phyloP scores from a whole-genome alignment of 2,797 vertebrate species.

The Pseudotriccus pelzelni region DNA sequence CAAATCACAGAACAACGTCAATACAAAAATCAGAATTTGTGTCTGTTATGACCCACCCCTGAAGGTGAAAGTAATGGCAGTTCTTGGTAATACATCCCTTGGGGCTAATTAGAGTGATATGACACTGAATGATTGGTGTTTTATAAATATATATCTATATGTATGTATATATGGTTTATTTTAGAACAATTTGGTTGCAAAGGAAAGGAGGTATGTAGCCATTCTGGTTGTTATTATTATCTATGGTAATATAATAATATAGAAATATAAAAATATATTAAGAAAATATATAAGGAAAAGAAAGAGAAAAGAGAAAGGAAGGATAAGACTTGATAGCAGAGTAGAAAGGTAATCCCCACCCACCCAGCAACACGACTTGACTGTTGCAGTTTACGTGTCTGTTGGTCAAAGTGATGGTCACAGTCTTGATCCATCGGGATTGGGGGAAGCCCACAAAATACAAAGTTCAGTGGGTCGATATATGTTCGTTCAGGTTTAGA shows the following conservation, averaged over 20 bases:
- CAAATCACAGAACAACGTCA: background rate
- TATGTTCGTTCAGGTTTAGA: background rate
- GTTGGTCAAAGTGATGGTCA: background rate
- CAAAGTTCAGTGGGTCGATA: background rate
- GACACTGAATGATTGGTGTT: too few relatives aligned
- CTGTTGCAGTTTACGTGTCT: background rate
- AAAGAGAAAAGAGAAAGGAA: background rate
- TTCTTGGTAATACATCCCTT: background rate
- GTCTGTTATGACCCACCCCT: background rate
- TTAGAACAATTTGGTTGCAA: background rate
- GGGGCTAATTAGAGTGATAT: background rate
- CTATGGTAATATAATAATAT: background rate
- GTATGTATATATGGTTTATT: background rate
- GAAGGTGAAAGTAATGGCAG: background rate
- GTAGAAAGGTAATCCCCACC: background rate
- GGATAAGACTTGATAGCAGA: background rate
- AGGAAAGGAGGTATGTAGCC: background rate
- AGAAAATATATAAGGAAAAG: background rate
- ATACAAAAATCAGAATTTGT: background rate
- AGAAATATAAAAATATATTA: background rate
- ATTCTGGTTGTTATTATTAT: background rate
- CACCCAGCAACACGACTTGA: background rate
- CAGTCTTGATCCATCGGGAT: rapidly evolving
- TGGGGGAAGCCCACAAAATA: background rate
- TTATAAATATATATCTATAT: too few relatives aligned